Conservation (phyloP, 2,113 vertebrate species). For the Nothocercus julius region DNA sequence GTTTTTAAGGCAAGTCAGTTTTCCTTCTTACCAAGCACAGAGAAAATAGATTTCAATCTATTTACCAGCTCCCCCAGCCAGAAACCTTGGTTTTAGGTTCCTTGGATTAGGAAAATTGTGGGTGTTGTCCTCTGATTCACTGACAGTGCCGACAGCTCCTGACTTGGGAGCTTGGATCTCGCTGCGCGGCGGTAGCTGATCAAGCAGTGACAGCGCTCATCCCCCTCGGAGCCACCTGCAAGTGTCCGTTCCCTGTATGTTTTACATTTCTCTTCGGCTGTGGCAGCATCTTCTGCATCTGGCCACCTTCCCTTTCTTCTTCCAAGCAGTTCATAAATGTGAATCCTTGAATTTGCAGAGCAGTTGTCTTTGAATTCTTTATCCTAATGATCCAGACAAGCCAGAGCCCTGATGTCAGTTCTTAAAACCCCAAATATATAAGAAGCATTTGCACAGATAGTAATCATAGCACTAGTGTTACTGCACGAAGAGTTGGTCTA, state of each 20-base stretch:
- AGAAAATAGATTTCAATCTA: not conserved
- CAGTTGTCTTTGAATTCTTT: not conserved
- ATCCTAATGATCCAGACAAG: not conserved
- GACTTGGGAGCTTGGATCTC: not conserved
- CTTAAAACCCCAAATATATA: not conserved
- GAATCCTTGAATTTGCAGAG: not conserved
- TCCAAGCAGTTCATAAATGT: not conserved
- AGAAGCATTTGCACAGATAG: not conserved
- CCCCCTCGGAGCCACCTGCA: rapidly evolving
- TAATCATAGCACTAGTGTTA: not conserved
- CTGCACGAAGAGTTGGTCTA: not conserved
- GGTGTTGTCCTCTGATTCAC: not conserved
- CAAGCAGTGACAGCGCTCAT: not conserved
- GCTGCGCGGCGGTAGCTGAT: not conserved
- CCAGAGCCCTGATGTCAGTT: not conserved
- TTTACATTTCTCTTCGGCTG: not conserved
- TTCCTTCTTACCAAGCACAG: not conserved
- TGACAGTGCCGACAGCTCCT: not conserved
- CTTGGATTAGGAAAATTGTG: not conserved
- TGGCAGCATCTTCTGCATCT: not conserved
- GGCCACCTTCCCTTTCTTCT: not conserved
- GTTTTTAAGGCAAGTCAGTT: not conserved
- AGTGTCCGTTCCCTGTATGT: not conserved
- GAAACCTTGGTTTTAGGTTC: not conserved
- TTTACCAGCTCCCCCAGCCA: not conserved